phyloP scores from a whole-genome alignment of 2,888 invertebrate genomes.

The Drosophila ustulata region DNA sequence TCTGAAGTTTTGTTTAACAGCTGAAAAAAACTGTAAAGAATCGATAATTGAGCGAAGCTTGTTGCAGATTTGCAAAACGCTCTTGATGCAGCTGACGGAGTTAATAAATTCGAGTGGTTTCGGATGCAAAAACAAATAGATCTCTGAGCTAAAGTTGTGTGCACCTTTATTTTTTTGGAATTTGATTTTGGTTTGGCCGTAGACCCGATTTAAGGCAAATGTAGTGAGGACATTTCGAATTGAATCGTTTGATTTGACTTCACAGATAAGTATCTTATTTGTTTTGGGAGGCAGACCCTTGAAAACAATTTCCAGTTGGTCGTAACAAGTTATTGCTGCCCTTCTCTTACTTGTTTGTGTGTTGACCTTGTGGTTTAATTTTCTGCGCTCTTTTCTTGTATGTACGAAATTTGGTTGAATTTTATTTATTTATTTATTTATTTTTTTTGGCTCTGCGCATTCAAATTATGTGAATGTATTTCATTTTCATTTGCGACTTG shows the following conservation, averaged over 20 bases:
- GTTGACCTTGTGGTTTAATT: slow-evolving; percentile 42
- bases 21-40: too few species aligned
- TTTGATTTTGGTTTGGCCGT: background rate
- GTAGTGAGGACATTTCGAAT: background rate
- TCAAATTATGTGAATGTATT: slow-evolving; percentile 70
- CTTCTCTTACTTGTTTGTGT: slow-evolving; percentile 5
- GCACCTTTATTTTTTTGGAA: background rate
- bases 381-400: slow-evolving; percentile 17
- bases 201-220: background rate
- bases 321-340: slow-evolving; percentile 32
- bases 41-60: too few species aligned
- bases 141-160: too few species aligned
- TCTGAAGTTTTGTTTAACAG: too few species aligned
- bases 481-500: slow-evolving; percentile 64
- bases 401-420: background rate
- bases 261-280: background rate
- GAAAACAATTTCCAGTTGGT: slow-evolving; percentile 22
- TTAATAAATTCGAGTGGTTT: too few species aligned
- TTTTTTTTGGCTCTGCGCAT: slow-evolving; percentile 38
- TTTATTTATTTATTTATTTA: slow-evolving; percentile 1
- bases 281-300: background rate
- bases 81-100: too few species aligned
- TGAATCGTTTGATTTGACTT: background rate
- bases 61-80: too few species aligned
- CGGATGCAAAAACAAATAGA: too few species aligned